phyloP scores from a whole-genome alignment of 2,888 invertebrate genomes.

The Gymnoscelis rufifasciata region DNA sequence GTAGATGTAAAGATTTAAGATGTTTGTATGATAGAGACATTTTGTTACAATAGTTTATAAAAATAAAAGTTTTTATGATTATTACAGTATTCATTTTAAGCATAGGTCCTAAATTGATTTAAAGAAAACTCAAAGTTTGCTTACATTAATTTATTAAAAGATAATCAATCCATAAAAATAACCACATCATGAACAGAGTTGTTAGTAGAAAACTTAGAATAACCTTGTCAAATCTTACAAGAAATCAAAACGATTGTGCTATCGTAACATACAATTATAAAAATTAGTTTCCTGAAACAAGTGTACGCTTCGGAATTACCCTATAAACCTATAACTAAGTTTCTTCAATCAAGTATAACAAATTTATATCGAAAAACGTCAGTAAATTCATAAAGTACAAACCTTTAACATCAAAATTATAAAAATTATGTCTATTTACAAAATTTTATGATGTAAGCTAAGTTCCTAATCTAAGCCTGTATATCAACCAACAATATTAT shows the following conservation, averaged over 20 bases:
- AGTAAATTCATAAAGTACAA: constrained; percentile 57
- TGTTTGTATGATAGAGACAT: no score
- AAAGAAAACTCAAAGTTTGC: constrained; percentile 33
- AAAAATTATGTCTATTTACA: constrained; percentile 73
- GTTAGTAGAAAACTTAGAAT: constrained; percentile 56
- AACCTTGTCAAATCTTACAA: constrained; percentile 60
- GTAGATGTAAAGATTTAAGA: no score
- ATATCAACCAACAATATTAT: constrained; percentile 2
- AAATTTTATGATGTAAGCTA: constrained; percentile 37
- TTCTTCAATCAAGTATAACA: constrained; percentile 44
- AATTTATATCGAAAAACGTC: constrained; percentile 55
- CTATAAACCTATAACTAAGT: constrained; percentile 41
- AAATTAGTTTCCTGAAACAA: constrained; percentile 35
- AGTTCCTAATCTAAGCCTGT: not conserved
- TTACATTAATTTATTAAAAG: constrained; percentile 69
- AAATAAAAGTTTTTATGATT: no score
- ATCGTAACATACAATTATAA: constrained; percentile 30
- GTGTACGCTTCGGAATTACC: constrained; percentile 44
- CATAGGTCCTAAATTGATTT: not conserved
- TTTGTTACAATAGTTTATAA: no score
- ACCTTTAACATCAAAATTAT: constrained; percentile 37
- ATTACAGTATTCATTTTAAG: no score
- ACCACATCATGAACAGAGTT: constrained; percentile 55
- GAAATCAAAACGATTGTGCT: constrained; percentile 51
- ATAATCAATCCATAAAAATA: constrained; percentile 73